Evolutionary conservation across 1,140 invertebrate species (phyloP).

Genomic region (Leptinotarsa undecemlineata): DNA sequence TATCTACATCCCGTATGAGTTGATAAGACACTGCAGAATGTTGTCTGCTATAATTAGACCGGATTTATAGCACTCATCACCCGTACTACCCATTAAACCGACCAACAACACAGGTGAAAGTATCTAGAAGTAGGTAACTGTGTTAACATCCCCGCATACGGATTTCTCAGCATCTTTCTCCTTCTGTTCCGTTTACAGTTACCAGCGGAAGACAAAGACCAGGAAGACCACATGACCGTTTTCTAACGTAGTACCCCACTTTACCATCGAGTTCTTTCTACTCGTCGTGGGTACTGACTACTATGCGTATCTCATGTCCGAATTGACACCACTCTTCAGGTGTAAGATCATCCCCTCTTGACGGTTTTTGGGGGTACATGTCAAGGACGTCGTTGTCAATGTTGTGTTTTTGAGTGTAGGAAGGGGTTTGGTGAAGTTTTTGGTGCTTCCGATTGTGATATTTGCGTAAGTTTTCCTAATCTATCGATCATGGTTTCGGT

Average conservation of each 20-base stretch:
- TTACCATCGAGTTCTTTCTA: constrained; percentile 22
- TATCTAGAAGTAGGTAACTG: constrained; percentile 54
- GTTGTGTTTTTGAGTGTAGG: constrained; percentile 27
- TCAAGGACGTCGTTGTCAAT: constrained; percentile 47
- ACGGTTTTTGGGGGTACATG: constrained; percentile 41
- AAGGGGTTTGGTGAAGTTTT: constrained; percentile 6
- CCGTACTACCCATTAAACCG: constrained; percentile 15
- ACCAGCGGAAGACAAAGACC: constrained; percentile 31
- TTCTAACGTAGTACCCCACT: constrained; percentile 36
- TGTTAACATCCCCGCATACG: constrained; percentile 47
- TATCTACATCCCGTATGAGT: neutral
- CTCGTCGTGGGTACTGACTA: constrained; percentile 8
- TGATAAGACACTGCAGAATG: neutral
- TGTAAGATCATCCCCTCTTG: constrained; percentile 48
- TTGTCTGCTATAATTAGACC: neutral
- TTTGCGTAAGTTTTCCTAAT: neutral
- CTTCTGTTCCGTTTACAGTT: constrained; percentile 23
- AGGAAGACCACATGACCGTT: constrained; percentile 45
- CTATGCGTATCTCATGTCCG: constrained; percentile 18
- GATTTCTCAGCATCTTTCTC: constrained; percentile 41
- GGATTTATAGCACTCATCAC: constrained; percentile 5
- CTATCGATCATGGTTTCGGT: neutral
- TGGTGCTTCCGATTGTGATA: constrained; percentile 3
- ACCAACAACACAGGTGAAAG: constrained; percentile 49
- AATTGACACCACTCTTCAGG: constrained; percentile 20